Evolutionary conservation across 2,797 vertebrate genomes (phyloP).

Genomic region (Rhinichthys osculus): DNA sequence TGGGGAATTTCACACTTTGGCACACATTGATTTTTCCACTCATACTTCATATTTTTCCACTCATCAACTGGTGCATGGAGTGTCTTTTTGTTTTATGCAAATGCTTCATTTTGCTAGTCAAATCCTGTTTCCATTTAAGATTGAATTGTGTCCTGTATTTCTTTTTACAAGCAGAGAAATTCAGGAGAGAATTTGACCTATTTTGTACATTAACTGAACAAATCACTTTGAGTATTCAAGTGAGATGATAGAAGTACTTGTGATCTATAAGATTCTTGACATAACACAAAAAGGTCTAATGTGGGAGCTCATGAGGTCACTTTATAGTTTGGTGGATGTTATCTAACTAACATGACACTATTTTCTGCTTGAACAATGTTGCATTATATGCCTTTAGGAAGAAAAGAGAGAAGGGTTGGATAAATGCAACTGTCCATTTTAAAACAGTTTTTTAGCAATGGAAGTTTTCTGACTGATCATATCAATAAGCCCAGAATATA

Average conservation of each 20-base stretch:
- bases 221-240: slow-evolving; percentile 8
- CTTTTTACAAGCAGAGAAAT: neutral
- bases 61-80: neutral
- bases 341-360: neutral
- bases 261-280: neutral
- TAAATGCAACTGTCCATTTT: neutral
- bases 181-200: slow-evolving; percentile 8
- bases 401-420: neutral
- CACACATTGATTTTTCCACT: neutral
- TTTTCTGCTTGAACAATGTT: slow-evolving; percentile 6
- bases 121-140: slow-evolving; percentile 13
- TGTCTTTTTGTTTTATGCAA: slow-evolving; percentile 26
- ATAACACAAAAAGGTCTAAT: neutral
- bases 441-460: neutral
- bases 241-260: neutral
- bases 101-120: slow-evolving; percentile 30
- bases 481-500: neutral
- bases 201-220: slow-evolving; percentile 8
- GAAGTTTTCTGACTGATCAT: neutral
- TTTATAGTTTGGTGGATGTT: slow-evolving; percentile 3
- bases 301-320: slow-evolving; percentile 4
- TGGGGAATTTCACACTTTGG: neutral
- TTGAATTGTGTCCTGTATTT: neutral
- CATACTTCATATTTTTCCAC: neutral
- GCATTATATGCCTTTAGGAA: neutral